These are phyloP conservation scores for Pachymerium ferrugineum DNA, from an alignment of 2,888 invertebrate genomes.

Conservation along the genomic window DNA sequence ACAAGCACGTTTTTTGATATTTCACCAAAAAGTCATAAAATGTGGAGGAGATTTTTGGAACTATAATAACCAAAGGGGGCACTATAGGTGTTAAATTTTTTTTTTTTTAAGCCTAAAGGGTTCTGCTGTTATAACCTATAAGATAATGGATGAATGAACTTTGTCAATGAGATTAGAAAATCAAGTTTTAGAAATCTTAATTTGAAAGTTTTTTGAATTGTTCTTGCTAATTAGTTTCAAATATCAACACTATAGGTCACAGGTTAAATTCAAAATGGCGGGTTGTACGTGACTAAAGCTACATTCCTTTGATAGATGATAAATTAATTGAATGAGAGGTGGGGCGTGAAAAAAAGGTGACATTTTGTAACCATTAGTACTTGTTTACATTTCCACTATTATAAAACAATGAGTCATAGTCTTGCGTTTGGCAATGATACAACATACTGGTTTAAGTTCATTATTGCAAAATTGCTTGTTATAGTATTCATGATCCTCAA, in stretches of 20 bases:
- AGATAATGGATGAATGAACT: conserved; percentile 19
- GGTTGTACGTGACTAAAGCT: background rate
- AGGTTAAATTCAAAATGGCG: background rate
- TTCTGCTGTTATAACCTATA: background rate
- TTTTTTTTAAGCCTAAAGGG: background rate
- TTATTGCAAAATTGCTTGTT: too few relatives aligned
- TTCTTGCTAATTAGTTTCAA: background rate
- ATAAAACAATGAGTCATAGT: too few relatives aligned
- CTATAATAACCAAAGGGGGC: conserved; percentile 11
- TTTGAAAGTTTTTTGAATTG: background rate
- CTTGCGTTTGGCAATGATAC: too few relatives aligned
- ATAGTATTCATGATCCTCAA: too few relatives aligned
- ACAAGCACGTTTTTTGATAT: conserved; percentile 27
- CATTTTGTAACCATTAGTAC: too few relatives aligned
- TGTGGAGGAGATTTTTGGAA: conserved; percentile 4
- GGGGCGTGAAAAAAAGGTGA: background rate
- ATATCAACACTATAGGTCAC: background rate
- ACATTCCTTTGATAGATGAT: conserved; percentile 1
- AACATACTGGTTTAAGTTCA: too few relatives aligned
- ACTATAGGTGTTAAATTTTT: conserved; percentile 1
- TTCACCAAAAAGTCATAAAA: conserved; percentile 25
- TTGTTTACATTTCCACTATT: too few relatives aligned
- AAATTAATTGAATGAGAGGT: background rate
- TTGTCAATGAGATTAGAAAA: conserved; percentile 11
- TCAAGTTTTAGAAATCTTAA: too few relatives aligned